A percentile compares a stretch with the other conserved stretches of the same genome.
These are phyloP conservation scores for Platycheirus albimanus DNA, from an alignment of 2,888 invertebrate species.

Conservation along the genomic window DNA sequence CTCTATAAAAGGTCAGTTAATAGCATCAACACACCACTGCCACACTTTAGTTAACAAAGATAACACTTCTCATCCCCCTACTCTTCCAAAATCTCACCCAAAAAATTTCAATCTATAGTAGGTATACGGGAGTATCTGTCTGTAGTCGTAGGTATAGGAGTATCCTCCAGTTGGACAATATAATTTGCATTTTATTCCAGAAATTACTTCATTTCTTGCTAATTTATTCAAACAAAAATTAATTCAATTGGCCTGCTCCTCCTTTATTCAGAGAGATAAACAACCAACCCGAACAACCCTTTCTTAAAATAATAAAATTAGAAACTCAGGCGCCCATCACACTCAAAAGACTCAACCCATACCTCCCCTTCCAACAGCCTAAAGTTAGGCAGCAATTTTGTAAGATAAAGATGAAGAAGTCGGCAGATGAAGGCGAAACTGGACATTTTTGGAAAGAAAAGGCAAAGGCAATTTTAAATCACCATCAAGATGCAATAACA, in stretches of 20 bases:
- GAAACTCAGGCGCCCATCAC: slow-evolving; percentile 28
- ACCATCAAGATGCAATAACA: slow-evolving; percentile 74
- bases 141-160: no score
- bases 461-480: slow-evolving; percentile 59
- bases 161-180: slow-evolving; percentile 32
- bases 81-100: slow-evolving; percentile 28
- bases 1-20: slow-evolving; percentile 57
- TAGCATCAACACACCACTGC: slow-evolving; percentile 10
- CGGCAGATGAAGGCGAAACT: slow-evolving; percentile 2
- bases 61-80: slow-evolving; percentile 32
- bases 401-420: slow-evolving; percentile 4
- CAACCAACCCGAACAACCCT: slow-evolving; percentile 56
- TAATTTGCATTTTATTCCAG: slow-evolving; percentile 64
- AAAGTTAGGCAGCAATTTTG: neutral
- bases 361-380: neutral
- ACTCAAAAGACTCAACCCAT: slow-evolving; percentile 5
- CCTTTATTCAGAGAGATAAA: slow-evolving; percentile 56
- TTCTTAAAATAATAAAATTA: slow-evolving; percentile 45
- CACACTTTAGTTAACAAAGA: slow-evolving; percentile 37
- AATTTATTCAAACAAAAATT: slow-evolving; percentile 74
- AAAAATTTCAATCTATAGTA: slow-evolving; percentile 22
- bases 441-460: slow-evolving; percentile 22
- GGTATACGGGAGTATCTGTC: no score
- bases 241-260: slow-evolving; percentile 71
- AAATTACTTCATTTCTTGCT: slow-evolving; percentile 62